Evolutionary conservation across 2,888 invertebrate genomes (phyloP), one percentile per base, ranked within the genome.

Genomic region (Agrotis segetum): DNA sequence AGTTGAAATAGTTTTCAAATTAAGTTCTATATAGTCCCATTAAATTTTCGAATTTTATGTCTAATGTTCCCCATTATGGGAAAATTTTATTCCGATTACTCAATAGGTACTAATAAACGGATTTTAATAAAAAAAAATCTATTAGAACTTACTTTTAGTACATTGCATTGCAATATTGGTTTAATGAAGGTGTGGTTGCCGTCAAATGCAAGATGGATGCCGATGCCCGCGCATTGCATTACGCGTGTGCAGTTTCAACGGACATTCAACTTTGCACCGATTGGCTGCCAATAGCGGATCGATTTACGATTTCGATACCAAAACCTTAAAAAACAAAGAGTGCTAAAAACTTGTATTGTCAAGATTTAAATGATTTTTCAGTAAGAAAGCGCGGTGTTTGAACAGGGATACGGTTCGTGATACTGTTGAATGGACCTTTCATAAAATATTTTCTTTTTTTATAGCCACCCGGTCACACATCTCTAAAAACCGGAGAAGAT

Each of bases 161-260:
- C 34, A 34, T 44, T 21, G n/a, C 34, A 34, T 44, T 21, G n/a
- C 14, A 44, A 13, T 49, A n/a, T 49, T 44, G 24, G 16, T 1
- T 14, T 46, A 68, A 19, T 52, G 6, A 69, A 73, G 73, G 73
- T 40, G 71, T 73, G 52, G 58, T 53, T 29, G 44, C 29, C 56
- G 40, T 17, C 14, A 16, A 60, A 46, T 60, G 59, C 29, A 74
- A 71, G 24, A 78, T 77, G 44, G 55, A 46, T 9, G 34, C 34
- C n/a, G 70, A 59, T 47, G 59, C 49, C 47, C 13, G 40, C 19
- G 47, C 46, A 53, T 29, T 73, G 55, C 78, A 71, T 46, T 60
- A 21, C 53, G 78, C 55, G 6, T 49, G 59, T 74, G 71, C 72
- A 65, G 29, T 29, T 49, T 49, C 7, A 64, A 4, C 13, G n/a